Base-by-base conservation (phyloP, 2,888 invertebrate species). In the Eretmocerus hayati region DNA sequence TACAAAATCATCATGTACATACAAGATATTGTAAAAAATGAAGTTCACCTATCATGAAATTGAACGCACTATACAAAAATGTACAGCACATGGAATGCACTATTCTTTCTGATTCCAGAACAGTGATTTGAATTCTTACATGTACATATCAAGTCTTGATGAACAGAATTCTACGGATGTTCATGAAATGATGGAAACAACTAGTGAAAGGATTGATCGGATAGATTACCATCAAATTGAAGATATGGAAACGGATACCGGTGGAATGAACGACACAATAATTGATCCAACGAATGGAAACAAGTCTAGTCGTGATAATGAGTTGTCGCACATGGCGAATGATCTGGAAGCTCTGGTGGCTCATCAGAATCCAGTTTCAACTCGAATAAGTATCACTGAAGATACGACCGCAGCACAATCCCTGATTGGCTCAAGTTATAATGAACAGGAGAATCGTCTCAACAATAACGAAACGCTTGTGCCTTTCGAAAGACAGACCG, bases 291-390 rank as follows among this genome's bases (percentile, higher is more conserved):
- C 62, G 56, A 63, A 52, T 56, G 60, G 56, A 60, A 61, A 55
- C 60, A 63, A 60, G 56, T 55, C 73, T 58, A 75, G 75, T 58
- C 72, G 72, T 61, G 64, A 74, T n/a, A n/a, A n/a, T n/a, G n/a
- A n/a, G n/a, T n/a, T n/a, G n/a, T n/a, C n/a, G n/a, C n/a, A n/a
- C n/a, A n/a, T n/a, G n/a, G n/a, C n/a, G n/a, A n/a, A n/a, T n/a
- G n/a, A n/a, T n/a, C n/a, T n/a, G n/a, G n/a, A n/a, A n/a, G n/a
- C n/a, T n/a, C n/a, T n/a, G n/a, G n/a, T n/a, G n/a, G n/a, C n/a
- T n/a, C n/a, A n/a, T n/a, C n/a, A n/a, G n/a, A n/a, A n/a, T n/a
- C n/a, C n/a, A n/a, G n/a, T n/a, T n/a, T n/a, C n/a, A n/a, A n/a
- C n/a, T n/a, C n/a, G n/a, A n/a, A n/a, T n/a, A n/a, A n/a, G n/a